Evolutionary conservation across 2,888 invertebrate species (phyloP).

Genomic region (Polydrusus pterygomalis): DNA sequence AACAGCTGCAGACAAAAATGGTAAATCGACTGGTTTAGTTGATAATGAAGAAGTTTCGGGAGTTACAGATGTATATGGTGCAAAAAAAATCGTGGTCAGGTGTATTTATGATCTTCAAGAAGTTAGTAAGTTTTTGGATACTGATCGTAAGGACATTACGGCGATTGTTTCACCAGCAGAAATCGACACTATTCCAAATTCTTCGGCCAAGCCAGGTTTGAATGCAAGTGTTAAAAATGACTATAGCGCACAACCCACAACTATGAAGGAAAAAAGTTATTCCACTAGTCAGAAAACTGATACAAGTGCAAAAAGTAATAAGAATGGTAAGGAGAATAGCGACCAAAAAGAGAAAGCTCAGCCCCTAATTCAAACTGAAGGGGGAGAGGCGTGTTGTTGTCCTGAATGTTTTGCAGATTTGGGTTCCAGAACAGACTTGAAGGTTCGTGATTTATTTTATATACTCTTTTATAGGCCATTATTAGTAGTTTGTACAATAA

Average conservation of each 20-base stretch:
- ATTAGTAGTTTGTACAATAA: too few species aligned
- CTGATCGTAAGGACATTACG: slow-evolving; percentile 33
- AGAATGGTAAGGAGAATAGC: neutral
- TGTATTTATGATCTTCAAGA: slow-evolving; percentile 59
- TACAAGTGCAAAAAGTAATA: neutral
- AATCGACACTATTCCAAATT: neutral
- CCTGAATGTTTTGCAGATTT: slow-evolving; percentile 24
- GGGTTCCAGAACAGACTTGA: neutral
- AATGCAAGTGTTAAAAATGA: neutral
- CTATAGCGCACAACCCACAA: too few species aligned
- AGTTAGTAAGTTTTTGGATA: slow-evolving; percentile 57
- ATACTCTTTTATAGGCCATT: too few species aligned
- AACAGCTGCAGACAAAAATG: slow-evolving; percentile 32
- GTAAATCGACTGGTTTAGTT: slow-evolving; percentile 50
- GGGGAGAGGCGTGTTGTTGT: slow-evolving; percentile 11
- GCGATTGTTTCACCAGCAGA: slow-evolving; percentile 31
- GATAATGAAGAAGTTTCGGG: slow-evolving; percentile 30
- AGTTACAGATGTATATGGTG: slow-evolving; percentile 58
- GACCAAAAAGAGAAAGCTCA: neutral
- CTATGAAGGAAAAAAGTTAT: too few species aligned
- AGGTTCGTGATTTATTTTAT: slow-evolving; percentile 1
- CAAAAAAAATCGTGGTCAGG: slow-evolving; percentile 58
- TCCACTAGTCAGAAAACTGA: too few species aligned
- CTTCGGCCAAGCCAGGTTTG: neutral
- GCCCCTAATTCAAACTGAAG: neutral